Base-by-base conservation (phyloP, 2,113 vertebrate species). In the Prinia subflava region DNA sequence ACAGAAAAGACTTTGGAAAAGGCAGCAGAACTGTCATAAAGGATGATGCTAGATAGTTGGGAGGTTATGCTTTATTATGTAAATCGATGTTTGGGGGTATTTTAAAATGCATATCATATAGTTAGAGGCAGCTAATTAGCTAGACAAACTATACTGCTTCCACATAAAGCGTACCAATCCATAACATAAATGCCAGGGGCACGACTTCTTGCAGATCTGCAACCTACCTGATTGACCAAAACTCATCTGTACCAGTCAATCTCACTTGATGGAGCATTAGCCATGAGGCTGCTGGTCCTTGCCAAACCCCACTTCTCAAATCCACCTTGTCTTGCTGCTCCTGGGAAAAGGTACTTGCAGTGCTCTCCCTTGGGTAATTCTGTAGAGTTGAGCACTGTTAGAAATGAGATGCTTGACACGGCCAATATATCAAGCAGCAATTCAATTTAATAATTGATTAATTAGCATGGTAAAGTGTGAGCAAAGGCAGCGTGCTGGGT, bases 1-100 rank as follows among this genome's bases (percentile, higher is more conserved):
- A 59, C 55, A 94, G 80, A 83, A 60, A 89, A 92, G 63, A 74
- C 92, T 94, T 91, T 86, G 90, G 83, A 96, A 96, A 77, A 92
- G 56, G 88, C 55, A 62, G 62, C 62, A 10, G 68, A 70, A n/a
- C 44, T 77, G 89, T 81, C 68, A 30, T 9, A 8, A 56, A 56
- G 57, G 71, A 71, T 80, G n/a, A 47, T 0, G 4, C 35, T n/a
- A 42, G 33, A 70, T 94, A 42, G 67, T 83, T 2, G 3, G 46
- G 53, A 91, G 33, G 64, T 93, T 87, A 44, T 3, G 24, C 78
- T 94, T 87, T 88, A 83, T 73, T 94, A 82, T 80, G 82, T 52
- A 90, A 95, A 95, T 91, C 65, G 33, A 4, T 15, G 78, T 85
- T 91, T 47, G 27, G 39, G 63, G 50, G 39, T 82, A 63, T 88